A percentile compares a stretch with the other conserved stretches of the same genome.
These are phyloP conservation scores for Antheraea mylitta DNA, from an alignment of 1,140 invertebrate species.

Conservation along the genomic window DNA sequence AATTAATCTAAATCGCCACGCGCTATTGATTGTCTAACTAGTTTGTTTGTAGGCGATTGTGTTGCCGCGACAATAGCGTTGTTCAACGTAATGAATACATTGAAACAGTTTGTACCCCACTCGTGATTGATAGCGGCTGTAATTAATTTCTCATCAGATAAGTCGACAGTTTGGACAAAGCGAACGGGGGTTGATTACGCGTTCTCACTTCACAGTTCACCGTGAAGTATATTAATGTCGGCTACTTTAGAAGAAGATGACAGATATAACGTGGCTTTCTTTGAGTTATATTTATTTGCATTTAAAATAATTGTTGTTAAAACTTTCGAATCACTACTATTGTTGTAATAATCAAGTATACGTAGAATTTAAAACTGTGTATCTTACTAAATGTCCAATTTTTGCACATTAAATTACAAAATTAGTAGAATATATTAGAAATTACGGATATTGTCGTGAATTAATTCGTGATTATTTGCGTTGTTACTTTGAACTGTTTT, in stretches of 20 bases:
- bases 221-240: constrained; percentile 23
- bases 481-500: too few species aligned
- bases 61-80: background rate
- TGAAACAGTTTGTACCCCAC: constrained; percentile 52
- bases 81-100: constrained; percentile 40
- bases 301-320: too few species aligned
- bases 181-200: constrained; percentile 42
- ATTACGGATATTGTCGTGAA: too few species aligned
- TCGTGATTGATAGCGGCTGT: constrained; percentile 60
- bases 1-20: constrained; percentile 12
- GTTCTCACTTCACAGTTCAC: constrained; percentile 8
- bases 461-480: too few species aligned
- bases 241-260: background rate
- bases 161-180: constrained; percentile 55
- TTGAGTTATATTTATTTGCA: too few species aligned
- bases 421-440: too few species aligned
- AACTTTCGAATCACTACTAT: too few species aligned
- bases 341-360: too few species aligned
- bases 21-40: constrained; percentile 10
- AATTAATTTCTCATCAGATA: constrained; percentile 66
- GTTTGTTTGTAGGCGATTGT: constrained; percentile 1
- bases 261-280: background rate
- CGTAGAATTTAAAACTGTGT: too few species aligned
- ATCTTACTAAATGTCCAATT: too few species aligned
- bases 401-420: too few species aligned